Evolutionary conservation across 2,797 vertebrate genomes (phyloP), one percentile per base, ranked within the genome.

Genomic region (Hirundo rustica): DNA sequence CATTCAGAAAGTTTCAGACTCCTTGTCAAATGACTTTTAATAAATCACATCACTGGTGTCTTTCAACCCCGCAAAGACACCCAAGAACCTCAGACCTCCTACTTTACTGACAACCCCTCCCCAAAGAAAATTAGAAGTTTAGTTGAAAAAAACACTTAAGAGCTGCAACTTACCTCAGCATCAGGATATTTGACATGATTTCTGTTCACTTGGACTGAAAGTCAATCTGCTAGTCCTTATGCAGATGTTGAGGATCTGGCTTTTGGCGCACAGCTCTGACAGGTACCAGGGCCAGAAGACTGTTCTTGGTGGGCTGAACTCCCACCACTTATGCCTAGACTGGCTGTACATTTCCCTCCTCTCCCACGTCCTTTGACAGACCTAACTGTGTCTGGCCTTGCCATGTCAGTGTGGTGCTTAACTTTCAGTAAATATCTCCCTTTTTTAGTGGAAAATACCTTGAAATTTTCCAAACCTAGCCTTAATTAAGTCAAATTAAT

Each of bases 61-160:
- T 76, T 64, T 87, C 67, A 71, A 64, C 10, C 19, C 30, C 44
- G 8, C 32, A 57, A 47, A 91, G 88, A 65, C 12, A 65, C 20
- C 3, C 30, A 80, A 29, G 14, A 7, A 40, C 10, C 14, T 88
- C 34, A 57, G 21, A 36, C 20, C 11, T 57, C 47, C 27, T 30
- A 18, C 6, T 32, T 77, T 67, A 60, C 10, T 67, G 19, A 40
- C n/a, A 81, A 40, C 1, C 1, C 2, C 3, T 53, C 4, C 16
- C 8, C 25, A 50, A 44, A 76, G 32, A 62, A 87, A 74, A 30
- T 18, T 18, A 81, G 79, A 77, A 74, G 8, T 1, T 4, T 16
- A 22, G 8, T 62, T 68, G 10, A 27, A 62, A 79, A 54, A 88
- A 42, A 0, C 0, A 4, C 11, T 40, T 51, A 60, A 14, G 9